Evolutionary conservation across 2,888 invertebrate genomes (phyloP), one percentile per base, ranked within the genome.

Genomic region (Drosophila barbarae): DNA sequence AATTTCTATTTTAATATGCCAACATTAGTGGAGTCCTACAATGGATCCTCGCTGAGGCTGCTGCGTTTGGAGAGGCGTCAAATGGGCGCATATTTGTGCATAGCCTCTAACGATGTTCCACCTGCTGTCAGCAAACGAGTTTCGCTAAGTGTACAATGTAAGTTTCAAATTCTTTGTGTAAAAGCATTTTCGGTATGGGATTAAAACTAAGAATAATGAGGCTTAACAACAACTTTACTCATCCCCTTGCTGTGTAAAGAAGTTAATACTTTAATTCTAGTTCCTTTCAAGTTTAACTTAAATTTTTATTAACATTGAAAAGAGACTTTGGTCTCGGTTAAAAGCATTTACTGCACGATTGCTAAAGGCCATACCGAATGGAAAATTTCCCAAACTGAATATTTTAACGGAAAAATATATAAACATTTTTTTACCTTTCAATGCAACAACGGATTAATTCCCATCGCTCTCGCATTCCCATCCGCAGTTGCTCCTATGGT

Each of bases 11-110:
- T 28, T 13, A 3, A 34, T 13, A 34, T 10, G 18, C 3, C 9
- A 9, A 5, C 2, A 10, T 5, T 90, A 93, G 94, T 93, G 79
- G 94, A 95, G 83, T 93, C 93, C 63, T 94, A 93, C 90, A 94
- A 94, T 79, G 96, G 96, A 72, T 93, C 93, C 71, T 91, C 92
- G 67, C 89, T 95, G 77, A 91, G 93, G 73, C 92, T 97, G 84
- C 92, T 94, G 91, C 93, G 95, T 69, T 92, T 97, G 82, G 95
- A 96, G 86, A 91, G 97, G 53, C 92, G 94, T 82, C 97, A 97
- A 91, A 97, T 96, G 95, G 97, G 96, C 36, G 94, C 95, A 32
- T 97, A 96, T 89, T 92, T 97, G 80, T 97, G 97, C 91, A 96
- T 96, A 84, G 97, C 97, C 13, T 94, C 94, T 86, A 97, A 97